A percentile compares a stretch with the other conserved stretches of the same genome.
Conservation (phyloP, 2,113 vertebrate genomes). For the Otis tarda region DNA sequence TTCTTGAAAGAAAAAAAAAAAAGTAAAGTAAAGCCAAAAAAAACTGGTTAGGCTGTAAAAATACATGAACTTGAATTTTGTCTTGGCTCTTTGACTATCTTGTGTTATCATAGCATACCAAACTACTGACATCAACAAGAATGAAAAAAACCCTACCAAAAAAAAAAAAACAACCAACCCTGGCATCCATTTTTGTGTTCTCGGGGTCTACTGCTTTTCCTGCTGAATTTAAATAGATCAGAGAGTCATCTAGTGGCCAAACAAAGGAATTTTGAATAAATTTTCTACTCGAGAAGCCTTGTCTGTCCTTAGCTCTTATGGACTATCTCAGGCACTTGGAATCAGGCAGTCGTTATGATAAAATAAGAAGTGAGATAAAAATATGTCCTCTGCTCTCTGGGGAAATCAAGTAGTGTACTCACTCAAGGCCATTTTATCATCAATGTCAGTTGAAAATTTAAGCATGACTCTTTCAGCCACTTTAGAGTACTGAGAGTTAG, state of each 20-base stretch:
- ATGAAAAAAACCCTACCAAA: neutral
- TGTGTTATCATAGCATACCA: neutral
- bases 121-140: neutral
- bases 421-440: neutral
- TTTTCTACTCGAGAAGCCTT: neutral
- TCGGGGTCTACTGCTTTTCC: neutral
- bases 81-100: neutral
- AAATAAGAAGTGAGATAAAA: neutral
- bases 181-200: neutral
- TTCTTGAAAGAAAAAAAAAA: neutral
- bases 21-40: neutral
- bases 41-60: neutral
- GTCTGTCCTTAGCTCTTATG: neutral
- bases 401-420: neutral
- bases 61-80: neutral
- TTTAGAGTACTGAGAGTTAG: neutral
- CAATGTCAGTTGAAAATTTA: neutral
- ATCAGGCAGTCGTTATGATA: neutral
- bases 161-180: neutral
- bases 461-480: neutral
- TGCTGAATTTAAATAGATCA: neutral
- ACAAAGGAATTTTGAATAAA: neutral
- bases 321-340: neutral
- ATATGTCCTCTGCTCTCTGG: neutral
- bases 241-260: slow-evolving; percentile 5